Conservation (phyloP, 1,140 invertebrate species). For the Paraescarpia echinospica region DNA sequence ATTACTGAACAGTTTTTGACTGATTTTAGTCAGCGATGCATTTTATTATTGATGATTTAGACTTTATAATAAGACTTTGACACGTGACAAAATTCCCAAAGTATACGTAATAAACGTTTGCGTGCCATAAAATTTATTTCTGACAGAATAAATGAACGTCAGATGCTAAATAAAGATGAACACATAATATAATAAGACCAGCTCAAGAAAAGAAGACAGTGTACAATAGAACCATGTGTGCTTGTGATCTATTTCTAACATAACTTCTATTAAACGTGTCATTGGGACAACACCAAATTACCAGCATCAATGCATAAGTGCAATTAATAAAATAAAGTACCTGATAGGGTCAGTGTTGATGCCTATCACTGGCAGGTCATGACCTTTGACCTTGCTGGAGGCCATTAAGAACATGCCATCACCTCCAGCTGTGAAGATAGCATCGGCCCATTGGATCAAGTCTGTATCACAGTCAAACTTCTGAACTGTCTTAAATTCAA, state of each 20-base stretch:
- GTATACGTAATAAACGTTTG: no score
- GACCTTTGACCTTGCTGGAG: slow-evolving; percentile 75
- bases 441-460: slow-evolving; percentile 87
- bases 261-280: neutral
- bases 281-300: neutral
- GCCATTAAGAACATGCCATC: slow-evolving; percentile 97
- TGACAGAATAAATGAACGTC: no score
- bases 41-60: no score
- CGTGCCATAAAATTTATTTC: no score
- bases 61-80: no score
- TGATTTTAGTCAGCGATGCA: no score
- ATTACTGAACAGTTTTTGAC: neutral
- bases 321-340: slow-evolving; percentile 36
- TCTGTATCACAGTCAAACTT: slow-evolving; percentile 71
- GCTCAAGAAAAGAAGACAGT: neutral
- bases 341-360: slow-evolving; percentile 94
- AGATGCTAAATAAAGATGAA: no score
- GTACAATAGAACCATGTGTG: no score
- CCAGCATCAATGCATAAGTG: neutral
- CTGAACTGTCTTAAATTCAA: slow-evolving; percentile 80
- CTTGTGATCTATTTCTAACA: neutral
- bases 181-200: neutral
- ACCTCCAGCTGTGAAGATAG: slow-evolving; percentile 92
- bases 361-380: slow-evolving; percentile 87
- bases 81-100: no score